phyloP scores from a whole-genome alignment of 2,113 vertebrate species.

The Marmota monax region DNA sequence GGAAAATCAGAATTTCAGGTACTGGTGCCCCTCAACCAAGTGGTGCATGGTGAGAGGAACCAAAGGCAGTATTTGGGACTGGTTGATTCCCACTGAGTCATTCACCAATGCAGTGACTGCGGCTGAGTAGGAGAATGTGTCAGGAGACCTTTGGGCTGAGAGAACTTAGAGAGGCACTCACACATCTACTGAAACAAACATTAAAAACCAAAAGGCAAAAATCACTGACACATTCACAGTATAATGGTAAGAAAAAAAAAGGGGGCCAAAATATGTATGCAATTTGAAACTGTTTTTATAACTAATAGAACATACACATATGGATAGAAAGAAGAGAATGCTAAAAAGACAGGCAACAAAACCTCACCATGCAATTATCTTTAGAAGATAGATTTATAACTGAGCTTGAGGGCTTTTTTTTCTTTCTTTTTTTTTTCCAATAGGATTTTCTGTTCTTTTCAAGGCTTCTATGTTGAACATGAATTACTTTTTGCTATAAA shows the following conservation, averaged over 20 bases:
- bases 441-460: conserved; percentile 42
- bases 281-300: conserved; percentile 9
- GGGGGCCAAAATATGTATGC: background rate
- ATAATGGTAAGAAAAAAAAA: background rate
- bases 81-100: fast-evolving
- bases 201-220: background rate
- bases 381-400: conserved; percentile 19
- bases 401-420: background rate
- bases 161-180: background rate
- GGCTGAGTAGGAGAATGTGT: no score
- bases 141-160: background rate
- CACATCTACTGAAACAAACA: background rate
- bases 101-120: background rate
- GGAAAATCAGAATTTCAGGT: background rate
- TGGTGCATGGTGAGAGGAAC: background rate
- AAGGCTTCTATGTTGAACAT: background rate
- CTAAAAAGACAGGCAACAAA: background rate
- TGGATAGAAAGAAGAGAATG: background rate
- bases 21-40: background rate
- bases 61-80: background rate
- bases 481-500: conserved; percentile 49
- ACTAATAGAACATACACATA: background rate
- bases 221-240: background rate
- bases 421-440: conserved; percentile 7
- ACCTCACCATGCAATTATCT: background rate